A percentile compares a stretch with the other conserved stretches of the same genome.
phyloP scores from a whole-genome alignment of 1,140 invertebrate species.

The Elymnias hypermnestra region DNA sequence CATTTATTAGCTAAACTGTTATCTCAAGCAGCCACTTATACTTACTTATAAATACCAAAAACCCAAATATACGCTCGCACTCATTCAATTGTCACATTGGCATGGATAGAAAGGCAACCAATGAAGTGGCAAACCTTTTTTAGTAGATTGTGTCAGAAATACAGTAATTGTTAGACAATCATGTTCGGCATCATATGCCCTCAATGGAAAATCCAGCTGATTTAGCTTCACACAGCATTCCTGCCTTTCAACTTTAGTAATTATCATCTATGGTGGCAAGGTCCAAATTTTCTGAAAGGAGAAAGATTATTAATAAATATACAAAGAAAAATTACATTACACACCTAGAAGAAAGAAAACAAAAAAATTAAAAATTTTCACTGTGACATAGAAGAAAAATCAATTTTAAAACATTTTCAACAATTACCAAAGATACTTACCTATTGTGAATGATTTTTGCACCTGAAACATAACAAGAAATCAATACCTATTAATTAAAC shows the following conservation, averaged over 20 bases:
- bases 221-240: neutral
- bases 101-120: slow-evolving; percentile 32
- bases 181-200: slow-evolving; percentile 39
- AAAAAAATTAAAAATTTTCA: slow-evolving; percentile 3
- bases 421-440: slow-evolving; percentile 23
- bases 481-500: neutral
- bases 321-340: slow-evolving; percentile 14
- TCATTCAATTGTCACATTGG: slow-evolving; percentile 42
- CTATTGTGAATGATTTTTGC: slow-evolving; percentile 22
- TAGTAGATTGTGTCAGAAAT: slow-evolving; percentile 56
- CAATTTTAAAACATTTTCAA: slow-evolving; percentile 21
- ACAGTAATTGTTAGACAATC: slow-evolving; percentile 28
- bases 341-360: slow-evolving; percentile 20
- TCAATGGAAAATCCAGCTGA: slow-evolving; percentile 20
- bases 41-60: slow-evolving; percentile 33
- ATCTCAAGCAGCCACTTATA: slow-evolving; percentile 10
- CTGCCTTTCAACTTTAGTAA: no score
- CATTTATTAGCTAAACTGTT: slow-evolving; percentile 28
- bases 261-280: slow-evolving; percentile 19
- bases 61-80: slow-evolving; percentile 41
- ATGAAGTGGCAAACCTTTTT: slow-evolving; percentile 41
- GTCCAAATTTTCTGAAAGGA: slow-evolving; percentile 19
- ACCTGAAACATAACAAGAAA: slow-evolving; percentile 7
- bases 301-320: slow-evolving; percentile 4
- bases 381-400: slow-evolving; percentile 6